Evolutionary conservation across 1,140 invertebrate species (phyloP).

Genomic region (Calliphora vicina): DNA sequence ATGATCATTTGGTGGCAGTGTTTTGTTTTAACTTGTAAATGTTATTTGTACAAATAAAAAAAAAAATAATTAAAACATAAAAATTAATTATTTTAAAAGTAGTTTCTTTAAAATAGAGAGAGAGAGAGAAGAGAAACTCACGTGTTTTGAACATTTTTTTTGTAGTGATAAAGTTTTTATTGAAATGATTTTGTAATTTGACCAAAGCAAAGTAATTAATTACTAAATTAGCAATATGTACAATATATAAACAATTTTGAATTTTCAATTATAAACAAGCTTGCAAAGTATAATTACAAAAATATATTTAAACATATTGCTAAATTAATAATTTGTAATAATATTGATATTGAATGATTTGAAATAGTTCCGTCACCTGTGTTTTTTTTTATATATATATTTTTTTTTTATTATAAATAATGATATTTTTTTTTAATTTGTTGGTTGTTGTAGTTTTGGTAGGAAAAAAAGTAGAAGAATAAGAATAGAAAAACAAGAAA

Average conservation of each 20-base stretch:
- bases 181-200: background rate
- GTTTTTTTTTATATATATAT: background rate
- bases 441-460: slow-evolving; percentile 17
- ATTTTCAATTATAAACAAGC: background rate
- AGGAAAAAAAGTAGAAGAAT: slow-evolving; percentile 49
- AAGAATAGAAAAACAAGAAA: slow-evolving; percentile 51
- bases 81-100: background rate
- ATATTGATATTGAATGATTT: slow-evolving; percentile 22
- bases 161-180: background rate
- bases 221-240: slow-evolving; percentile 14
- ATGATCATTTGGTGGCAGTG: no score
- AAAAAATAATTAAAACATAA: background rate
- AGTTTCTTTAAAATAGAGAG: background rate
- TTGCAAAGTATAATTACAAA: background rate
- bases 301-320: slow-evolving; percentile 4
- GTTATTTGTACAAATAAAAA: no score
- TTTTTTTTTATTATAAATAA: slow-evolving; percentile 1
- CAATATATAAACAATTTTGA: background rate
- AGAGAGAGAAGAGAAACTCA: background rate
- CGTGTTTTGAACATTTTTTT: background rate
- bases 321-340: slow-evolving; percentile 26
- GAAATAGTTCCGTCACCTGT: slow-evolving; percentile 31
- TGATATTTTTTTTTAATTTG: background rate
- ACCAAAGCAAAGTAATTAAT: background rate
- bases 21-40: no score